Evolutionary conservation across 2,888 invertebrate genomes (phyloP).

Genomic region (Tetropium fuscum): DNA sequence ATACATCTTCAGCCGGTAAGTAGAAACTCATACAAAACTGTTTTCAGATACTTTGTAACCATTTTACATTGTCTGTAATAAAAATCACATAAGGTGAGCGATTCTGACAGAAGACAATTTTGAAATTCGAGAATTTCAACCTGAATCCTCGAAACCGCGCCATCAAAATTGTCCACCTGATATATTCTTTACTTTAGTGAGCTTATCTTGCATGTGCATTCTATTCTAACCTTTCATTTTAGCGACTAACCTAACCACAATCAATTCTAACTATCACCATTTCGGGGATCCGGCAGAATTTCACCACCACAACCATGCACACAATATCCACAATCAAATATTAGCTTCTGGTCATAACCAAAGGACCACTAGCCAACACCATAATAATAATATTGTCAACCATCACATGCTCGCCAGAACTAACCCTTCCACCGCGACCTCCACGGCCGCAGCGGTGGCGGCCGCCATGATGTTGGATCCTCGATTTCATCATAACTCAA

Average conservation of each 20-base stretch:
- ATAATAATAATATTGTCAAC: slow-evolving; percentile 59
- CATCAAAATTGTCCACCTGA: too few species aligned
- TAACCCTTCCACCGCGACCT: slow-evolving; percentile 62
- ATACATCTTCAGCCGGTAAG: slow-evolving; percentile 56
- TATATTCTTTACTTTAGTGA: too few species aligned
- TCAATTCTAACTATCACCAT: slow-evolving; percentile 63
- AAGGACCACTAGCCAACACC: slow-evolving; percentile 56
- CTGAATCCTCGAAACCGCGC: too few species aligned
- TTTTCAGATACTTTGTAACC: too few species aligned
- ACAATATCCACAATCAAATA: slow-evolving; percentile 64
- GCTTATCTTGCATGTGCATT: too few species aligned
- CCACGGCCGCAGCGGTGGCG: slow-evolving; percentile 65
- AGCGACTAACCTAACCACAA: slow-evolving; percentile 55
- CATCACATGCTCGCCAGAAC: slow-evolving; percentile 63
- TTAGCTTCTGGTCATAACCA: slow-evolving; percentile 54
- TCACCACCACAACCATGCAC: slow-evolving; percentile 61
- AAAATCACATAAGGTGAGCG: too few species aligned
- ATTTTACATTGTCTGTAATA: too few species aligned
- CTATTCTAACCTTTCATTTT: too few species aligned
- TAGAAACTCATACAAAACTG: too few species aligned
- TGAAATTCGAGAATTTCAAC: too few species aligned
- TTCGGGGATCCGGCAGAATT: slow-evolving; percentile 63
- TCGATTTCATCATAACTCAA: slow-evolving; percentile 65
- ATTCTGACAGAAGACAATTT: too few species aligned
- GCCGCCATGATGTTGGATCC: slow-evolving; percentile 68